Percentiles rank a stretch among this genome's conserved stretches.
phyloP scores from a whole-genome alignment of 2,113 vertebrate species.

The cattle (Bos taurus) region DNA sequence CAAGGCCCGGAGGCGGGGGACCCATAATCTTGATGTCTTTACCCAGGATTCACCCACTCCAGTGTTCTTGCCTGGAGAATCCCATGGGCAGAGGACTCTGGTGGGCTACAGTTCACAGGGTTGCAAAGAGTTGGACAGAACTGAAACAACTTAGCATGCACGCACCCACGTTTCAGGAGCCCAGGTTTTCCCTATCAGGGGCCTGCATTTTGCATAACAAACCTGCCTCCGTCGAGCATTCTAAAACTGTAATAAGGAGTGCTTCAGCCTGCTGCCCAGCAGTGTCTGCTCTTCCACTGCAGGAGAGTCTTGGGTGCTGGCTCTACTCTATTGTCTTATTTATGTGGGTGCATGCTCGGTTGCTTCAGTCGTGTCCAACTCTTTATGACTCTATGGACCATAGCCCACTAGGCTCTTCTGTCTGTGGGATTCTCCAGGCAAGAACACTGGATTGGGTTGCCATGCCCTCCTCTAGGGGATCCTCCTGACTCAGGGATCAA shows the following conservation, averaged over 20 bases:
- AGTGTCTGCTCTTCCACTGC: not conserved
- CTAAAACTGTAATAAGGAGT: not conserved
- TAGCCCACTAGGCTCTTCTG: not conserved
- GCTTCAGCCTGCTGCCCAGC: not conserved
- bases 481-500: not conserved
- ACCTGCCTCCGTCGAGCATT: not conserved
- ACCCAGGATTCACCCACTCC: not conserved
- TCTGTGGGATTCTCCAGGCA: not conserved
- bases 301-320: no score
- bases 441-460: not conserved
- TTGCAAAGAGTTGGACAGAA: not conserved
- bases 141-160: not conserved
- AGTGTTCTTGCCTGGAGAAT: not conserved
- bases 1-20: not conserved
- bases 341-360: not conserved
- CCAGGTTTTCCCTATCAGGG: not conserved
- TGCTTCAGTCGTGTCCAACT: not conserved
- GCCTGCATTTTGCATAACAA: not conserved
- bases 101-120: not conserved
- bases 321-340: not conserved
- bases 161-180: not conserved
- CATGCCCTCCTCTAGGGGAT: not conserved
- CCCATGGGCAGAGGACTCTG: not conserved
- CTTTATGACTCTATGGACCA: not conserved
- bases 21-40: not conserved